These are phyloP conservation scores for Tangachromis dhanisi DNA, from an alignment of 2,113 vertebrate species.

Conservation along the genomic window DNA sequence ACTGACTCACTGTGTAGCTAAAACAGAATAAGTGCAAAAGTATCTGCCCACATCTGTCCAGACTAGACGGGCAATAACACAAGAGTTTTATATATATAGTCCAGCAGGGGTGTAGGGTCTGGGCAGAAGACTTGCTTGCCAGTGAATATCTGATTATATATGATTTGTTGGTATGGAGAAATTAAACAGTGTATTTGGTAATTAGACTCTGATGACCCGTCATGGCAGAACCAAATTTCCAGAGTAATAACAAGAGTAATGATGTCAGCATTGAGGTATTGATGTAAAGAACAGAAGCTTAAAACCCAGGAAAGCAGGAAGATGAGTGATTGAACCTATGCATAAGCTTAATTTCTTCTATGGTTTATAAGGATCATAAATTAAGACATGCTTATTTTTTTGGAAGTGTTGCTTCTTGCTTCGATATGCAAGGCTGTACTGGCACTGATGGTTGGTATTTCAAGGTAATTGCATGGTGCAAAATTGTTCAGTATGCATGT, in stretches of 20 bases:
- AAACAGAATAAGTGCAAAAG: neutral
- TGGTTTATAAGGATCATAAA: neutral
- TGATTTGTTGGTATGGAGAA: neutral
- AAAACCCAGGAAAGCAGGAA: neutral
- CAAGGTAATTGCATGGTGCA: neutral
- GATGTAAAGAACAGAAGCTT: neutral
- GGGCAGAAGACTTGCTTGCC: neutral
- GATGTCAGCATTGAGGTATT: neutral
- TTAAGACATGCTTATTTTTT: neutral
- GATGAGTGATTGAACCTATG: neutral
- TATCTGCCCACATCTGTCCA: neutral
- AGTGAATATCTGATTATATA: neutral
- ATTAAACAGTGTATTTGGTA: neutral
- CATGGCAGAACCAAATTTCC: neutral
- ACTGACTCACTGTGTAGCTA: neutral
- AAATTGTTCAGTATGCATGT: neutral
- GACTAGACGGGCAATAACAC: neutral
- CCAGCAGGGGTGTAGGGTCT: neutral
- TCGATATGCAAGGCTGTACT: neutral
- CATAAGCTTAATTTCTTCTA: neutral
- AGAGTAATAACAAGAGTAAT: neutral
- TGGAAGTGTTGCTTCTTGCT: neutral
- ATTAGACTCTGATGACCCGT: neutral
- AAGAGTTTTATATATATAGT: neutral
- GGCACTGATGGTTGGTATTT: neutral